Evolutionary conservation across 2,113 vertebrate genomes (phyloP), one percentile per base, ranked within the genome.

Genomic region (Eulemur rufifrons): DNA sequence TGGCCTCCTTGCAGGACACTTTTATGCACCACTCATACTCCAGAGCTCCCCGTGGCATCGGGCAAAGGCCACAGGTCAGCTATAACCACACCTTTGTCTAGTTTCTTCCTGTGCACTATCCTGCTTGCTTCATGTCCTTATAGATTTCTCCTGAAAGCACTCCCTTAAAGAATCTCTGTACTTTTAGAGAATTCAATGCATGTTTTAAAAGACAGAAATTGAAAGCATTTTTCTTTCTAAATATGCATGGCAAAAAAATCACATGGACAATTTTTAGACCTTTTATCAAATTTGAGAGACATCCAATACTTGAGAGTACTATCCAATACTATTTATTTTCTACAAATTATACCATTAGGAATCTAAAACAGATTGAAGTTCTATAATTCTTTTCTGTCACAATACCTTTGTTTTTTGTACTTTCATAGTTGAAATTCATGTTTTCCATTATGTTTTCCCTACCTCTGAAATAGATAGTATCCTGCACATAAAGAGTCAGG

Each of bases 341-440:
- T 86, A 45, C 29, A 83, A 74, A 78, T 77, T 73, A 59, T 52
- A 34, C n/a, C 52, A 77, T 81, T 54, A 54, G 11, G 25, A 89
- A 88, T 59, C 45, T 86, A 89, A 89, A 93, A 47, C 2, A 86
- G 61, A 91, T 12, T 59, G 29, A 59, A 32, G 4, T 86, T 59
- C 47, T 47, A 8, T 84, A 45, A 73, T 91, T 94, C 34, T 86
- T 94, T 95, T 86, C 37, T 94, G 15, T 81, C 64, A 50, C 14
- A 64, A 52, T 56, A 15, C 1, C 42, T 89, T 84, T n/a, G 86
- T 52, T 0, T 77, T 91, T 10, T 80, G 15, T 25, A 78, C 23
- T 80, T 87, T 76, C 14, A n/a, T 29, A 25, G 18, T 42, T 94
- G 56, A 94, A 69, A 94, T 71, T 64, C 34, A 69, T 63, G 23